Conservation (phyloP, 2,113 vertebrate genomes). For the Seriola quinqueradiata region DNA sequence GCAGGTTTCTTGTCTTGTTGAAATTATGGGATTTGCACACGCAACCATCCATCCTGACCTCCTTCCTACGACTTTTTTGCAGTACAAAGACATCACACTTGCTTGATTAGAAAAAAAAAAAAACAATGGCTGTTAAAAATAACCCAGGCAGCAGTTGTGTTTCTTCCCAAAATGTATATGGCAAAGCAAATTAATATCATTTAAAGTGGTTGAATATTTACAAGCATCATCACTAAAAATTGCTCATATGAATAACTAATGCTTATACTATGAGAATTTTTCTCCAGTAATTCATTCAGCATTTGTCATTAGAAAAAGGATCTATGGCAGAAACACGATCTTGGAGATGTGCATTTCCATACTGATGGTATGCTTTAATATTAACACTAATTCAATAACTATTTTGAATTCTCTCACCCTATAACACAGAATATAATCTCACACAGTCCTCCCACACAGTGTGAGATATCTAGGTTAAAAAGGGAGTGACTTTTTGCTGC, state of each 20-base stretch:
- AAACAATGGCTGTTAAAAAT: neutral
- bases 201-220: constrained; percentile 7
- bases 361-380: neutral
- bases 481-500: constrained; percentile 22
- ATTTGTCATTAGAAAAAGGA: constrained; percentile 1
- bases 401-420: neutral
- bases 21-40: too few relatives aligned
- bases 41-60: constrained; percentile 2
- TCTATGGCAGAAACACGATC: neutral
- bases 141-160: neutral
- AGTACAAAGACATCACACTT: neutral
- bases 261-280: neutral
- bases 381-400: neutral
- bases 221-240: neutral
- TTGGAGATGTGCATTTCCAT: neutral
- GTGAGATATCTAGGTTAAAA: constrained; percentile 43
- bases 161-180: neutral
- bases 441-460: constrained; percentile 9
- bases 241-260: constrained; percentile 2
- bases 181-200: neutral
- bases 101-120: neutral
- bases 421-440: constrained; percentile 11
- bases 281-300: neutral
- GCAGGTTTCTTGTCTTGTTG: too few relatives aligned
- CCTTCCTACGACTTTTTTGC: neutral